Evolutionary conservation across 2,797 vertebrate species (phyloP).

Genomic region (Florisuga fusca): DNA sequence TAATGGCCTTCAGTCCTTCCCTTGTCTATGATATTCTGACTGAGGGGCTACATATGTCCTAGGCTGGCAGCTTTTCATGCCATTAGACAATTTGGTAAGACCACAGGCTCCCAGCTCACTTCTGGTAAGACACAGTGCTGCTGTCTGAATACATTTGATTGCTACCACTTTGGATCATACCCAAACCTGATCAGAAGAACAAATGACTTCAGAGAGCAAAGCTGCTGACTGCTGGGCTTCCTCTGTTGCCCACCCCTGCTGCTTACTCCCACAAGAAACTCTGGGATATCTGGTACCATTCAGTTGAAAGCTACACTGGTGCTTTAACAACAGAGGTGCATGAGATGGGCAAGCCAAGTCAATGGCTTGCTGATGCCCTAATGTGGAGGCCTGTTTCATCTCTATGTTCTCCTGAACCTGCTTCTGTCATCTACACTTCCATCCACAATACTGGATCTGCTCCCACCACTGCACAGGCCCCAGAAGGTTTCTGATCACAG

Average conservation of each 20-base stretch:
- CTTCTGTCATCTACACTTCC: not conserved
- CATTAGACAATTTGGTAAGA: not conserved
- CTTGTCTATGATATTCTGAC: not conserved
- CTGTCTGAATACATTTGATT: not conserved
- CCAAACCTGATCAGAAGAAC: not conserved
- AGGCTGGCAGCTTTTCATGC: not conserved
- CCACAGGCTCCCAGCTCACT: not conserved
- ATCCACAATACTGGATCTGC: not conserved
- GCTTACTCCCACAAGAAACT: not conserved
- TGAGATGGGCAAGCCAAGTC: not conserved
- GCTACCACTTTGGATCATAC: not conserved
- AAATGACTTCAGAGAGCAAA: not conserved
- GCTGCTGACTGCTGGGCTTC: not conserved
- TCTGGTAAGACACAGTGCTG: accelerated
- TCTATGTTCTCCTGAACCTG: not conserved
- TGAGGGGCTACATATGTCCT: not conserved
- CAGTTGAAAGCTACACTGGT: not conserved
- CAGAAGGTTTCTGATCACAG: not conserved
- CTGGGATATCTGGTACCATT: not conserved
- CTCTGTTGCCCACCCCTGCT: not conserved
- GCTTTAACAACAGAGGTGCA: not conserved
- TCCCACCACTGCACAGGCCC: not conserved
- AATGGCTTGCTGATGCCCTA: not conserved
- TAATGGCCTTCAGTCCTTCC: not conserved
- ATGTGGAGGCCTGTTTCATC: not conserved